Evolutionary conservation across 2,888 invertebrate species (phyloP), one percentile per base, ranked within the genome.

Genomic region (Ryuthela nishihirai): DNA sequence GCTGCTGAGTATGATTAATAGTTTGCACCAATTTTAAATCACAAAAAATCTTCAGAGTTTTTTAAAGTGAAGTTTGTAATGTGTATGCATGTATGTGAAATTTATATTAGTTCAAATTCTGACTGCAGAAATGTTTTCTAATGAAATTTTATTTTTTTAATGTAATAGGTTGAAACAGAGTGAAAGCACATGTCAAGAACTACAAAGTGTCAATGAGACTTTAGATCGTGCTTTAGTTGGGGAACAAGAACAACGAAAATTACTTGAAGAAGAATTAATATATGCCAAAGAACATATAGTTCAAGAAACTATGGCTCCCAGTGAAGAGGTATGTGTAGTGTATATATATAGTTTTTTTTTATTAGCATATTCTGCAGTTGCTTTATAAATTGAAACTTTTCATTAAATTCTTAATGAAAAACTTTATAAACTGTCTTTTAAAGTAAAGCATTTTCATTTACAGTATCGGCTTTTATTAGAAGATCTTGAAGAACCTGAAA

Each of bases 391-490:
- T 29, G 29, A 29, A 9, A 9, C 9, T 12, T 29, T 29, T 29
- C 9, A 29, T 12, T 29, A 10, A 9, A 9, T 10, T 29, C 10
- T 12, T 10, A 12, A 10, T 29, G n/a, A 29, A 10, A 10, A 12
- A 2, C n/a, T 29, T 29, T 29, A 29, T 29, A 29, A n/a, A n/a
- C n/a, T n/a, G n/a, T n/a, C n/a, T n/a, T n/a, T n/a, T n/a, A n/a
- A n/a, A n/a, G n/a, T n/a, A n/a, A n/a, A n/a, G n/a, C n/a, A n/a
- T n/a, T n/a, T n/a, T n/a, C n/a, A n/a, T n/a, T n/a, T n/a, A n/a
- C n/a, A 55, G 55, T 55, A 45, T 39, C 49, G 32, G n/a, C 40
- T 55, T 34, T 40, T 49, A 25, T 15, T 55, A 7, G 55, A 43
- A 40, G 55, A 55, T 38, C 23, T 42, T 9, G 39, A 41, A 35